Percentiles rank a stretch among this genome's conserved stretches.
These are phyloP conservation scores for Notodonta ziczac DNA, from an alignment of 2,888 invertebrate species.

Conservation along the genomic window DNA sequence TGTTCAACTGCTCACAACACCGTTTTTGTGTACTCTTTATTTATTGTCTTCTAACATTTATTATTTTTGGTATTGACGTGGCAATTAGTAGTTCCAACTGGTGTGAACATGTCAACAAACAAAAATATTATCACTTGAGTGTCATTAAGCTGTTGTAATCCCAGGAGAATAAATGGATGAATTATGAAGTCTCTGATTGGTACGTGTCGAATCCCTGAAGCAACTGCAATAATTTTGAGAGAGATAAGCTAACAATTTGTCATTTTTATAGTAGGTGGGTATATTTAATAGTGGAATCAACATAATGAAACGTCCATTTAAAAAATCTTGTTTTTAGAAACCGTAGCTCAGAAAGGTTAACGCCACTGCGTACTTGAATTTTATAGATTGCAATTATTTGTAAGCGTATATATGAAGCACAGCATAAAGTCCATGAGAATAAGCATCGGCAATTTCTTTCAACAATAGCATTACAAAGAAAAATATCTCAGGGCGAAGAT, in stretches of 20 bases:
- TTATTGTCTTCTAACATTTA: slow-evolving; percentile 42
- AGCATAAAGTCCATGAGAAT: slow-evolving; percentile 43
- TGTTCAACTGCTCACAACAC: slow-evolving; percentile 41
- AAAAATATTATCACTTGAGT: background rate
- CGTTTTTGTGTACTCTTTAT: slow-evolving; percentile 31
- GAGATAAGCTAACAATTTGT: too few relatives aligned
- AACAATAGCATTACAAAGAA: slow-evolving; percentile 80
- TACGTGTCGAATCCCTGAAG: background rate
- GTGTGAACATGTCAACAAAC: slow-evolving; percentile 5
- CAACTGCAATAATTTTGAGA: background rate
- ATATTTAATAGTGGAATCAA: too few relatives aligned
- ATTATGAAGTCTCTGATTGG: background rate
- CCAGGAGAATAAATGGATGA: background rate
- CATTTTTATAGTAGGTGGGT: too few relatives aligned
- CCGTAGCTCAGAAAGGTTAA: background rate
- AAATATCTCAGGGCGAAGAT: slow-evolving; percentile 79
- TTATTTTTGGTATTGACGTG: slow-evolving; percentile 40
- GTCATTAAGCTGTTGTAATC: slow-evolving; percentile 1
- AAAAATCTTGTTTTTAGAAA: too few relatives aligned
- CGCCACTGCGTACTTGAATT: background rate
- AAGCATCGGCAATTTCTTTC: slow-evolving; percentile 62
- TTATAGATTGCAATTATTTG: slow-evolving; percentile 11
- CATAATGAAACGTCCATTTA: too few relatives aligned
- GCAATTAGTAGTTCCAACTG: slow-evolving; percentile 29
- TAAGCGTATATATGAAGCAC: slow-evolving; percentile 19